Evolutionary conservation across 2,888 invertebrate species (phyloP).

Genomic region (Phrixothrix hirtus): DNA sequence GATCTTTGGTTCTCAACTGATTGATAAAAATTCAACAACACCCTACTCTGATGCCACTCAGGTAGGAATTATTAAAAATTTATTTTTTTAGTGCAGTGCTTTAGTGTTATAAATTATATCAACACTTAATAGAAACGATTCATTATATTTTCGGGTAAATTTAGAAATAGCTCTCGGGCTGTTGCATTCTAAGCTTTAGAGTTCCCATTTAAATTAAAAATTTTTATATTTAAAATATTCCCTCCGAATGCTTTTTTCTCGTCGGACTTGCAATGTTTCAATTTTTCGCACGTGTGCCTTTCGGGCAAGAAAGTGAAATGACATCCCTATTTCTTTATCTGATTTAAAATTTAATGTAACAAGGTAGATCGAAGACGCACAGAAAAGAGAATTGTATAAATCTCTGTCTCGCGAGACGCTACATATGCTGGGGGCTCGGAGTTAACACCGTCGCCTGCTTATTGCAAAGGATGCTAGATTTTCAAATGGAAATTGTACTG

Average conservation of each 20-base stretch:
- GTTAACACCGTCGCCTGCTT: conserved; percentile 26
- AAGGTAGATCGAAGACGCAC: conserved; percentile 19
- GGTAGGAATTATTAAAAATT: conserved; percentile 68
- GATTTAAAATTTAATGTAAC: conserved; percentile 35
- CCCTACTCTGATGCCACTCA: conserved; percentile 98
- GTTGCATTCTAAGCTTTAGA: no score
- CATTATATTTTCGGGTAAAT: background rate
- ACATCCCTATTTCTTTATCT: conserved; percentile 32
- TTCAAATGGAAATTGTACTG: conserved; percentile 29
- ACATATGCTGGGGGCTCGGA: conserved; percentile 30
- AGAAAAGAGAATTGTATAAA: conserved; percentile 13
- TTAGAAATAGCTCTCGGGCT: no score
- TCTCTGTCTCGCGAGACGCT: conserved; percentile 7
- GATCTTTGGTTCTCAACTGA: conserved; percentile 87
- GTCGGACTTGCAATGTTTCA: no score
- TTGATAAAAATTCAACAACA: conserved; percentile 88
- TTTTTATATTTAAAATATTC: no score
- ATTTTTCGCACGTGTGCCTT: conserved; percentile 40
- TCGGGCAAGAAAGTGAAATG: conserved; percentile 24
- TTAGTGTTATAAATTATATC: background rate
- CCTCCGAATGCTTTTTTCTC: no score
- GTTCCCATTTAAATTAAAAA: no score
- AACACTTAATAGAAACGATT: background rate
- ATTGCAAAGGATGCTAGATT: no score
- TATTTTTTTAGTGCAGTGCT: conserved; percentile 10